Conservation (phyloP, 2,888 invertebrate genomes). For the Hedya salicella region DNA sequence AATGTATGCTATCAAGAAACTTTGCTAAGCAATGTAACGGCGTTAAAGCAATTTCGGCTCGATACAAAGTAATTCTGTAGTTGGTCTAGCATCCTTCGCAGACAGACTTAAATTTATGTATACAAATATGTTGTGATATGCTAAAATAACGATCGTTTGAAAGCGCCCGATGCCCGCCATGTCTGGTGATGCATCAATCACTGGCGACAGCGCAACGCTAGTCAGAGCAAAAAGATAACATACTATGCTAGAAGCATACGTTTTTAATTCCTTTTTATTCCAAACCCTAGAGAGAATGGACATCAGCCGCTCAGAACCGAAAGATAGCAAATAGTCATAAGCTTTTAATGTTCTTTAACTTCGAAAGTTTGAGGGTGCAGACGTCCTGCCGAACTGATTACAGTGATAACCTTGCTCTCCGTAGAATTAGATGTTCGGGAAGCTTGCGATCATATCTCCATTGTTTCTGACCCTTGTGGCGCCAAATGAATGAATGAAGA, state of each 20-base stretch:
- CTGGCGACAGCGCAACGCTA: background rate
- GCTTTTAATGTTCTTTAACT: background rate
- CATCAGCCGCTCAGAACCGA: background rate
- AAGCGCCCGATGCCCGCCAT: background rate
- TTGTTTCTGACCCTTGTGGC: background rate
- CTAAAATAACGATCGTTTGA: background rate
- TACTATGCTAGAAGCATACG: background rate
- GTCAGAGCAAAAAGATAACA: background rate
- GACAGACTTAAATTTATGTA: background rate
- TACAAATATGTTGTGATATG: background rate
- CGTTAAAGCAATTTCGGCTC: no score
- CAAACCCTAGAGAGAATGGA: background rate
- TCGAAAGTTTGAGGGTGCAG: background rate
- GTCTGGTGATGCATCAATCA: constrained; percentile 2
- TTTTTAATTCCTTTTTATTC: background rate
- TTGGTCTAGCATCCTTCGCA: background rate
- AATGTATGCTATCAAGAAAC: no score
- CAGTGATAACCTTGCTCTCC: constrained; percentile 6
- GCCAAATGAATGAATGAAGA: background rate
- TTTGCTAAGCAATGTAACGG: no score
- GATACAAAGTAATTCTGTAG: background rate
- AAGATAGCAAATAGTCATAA: background rate
- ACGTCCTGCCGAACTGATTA: constrained; percentile 25
- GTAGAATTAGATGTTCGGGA: background rate
- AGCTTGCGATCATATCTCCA: background rate